Percentiles rank a stretch among this genome's conserved stretches.
phyloP scores from a whole-genome alignment of 2,888 invertebrate genomes.

The Lasioglossum pauxillum region DNA sequence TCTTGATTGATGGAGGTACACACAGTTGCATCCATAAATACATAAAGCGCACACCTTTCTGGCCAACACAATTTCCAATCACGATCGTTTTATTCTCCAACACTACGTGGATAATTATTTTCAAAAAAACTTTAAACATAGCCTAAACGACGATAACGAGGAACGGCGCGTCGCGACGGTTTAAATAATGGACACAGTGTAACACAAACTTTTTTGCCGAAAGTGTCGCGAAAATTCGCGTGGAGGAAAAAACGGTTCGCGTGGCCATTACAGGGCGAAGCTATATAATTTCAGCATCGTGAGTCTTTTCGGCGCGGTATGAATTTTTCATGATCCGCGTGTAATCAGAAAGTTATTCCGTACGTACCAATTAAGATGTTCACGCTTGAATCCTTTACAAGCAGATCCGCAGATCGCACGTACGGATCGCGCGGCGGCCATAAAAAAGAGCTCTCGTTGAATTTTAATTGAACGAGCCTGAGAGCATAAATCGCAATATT shows the following conservation, averaged over 20 bases:
- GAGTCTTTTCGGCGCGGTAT: slow-evolving; percentile 47
- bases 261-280: slow-evolving; percentile 19
- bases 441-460: slow-evolving; percentile 46
- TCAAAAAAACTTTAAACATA: not conserved
- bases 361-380: slow-evolving; percentile 67
- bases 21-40: not conserved
- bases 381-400: slow-evolving; percentile 63
- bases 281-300: slow-evolving; percentile 28
- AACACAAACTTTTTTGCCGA: not conserved
- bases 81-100: not conserved
- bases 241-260: not conserved
- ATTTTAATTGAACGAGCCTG: slow-evolving; percentile 62
- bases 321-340: slow-evolving; percentile 68
- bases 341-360: slow-evolving; percentile 60
- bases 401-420: slow-evolving; percentile 56
- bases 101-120: not conserved
- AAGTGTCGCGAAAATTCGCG: slow-evolving; percentile 7
- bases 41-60: not conserved
- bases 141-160: not conserved
- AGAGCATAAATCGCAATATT: slow-evolving; percentile 44
- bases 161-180: not conserved
- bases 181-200: not conserved
- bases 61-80: not conserved
- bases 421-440: slow-evolving; percentile 29
- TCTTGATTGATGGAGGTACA: not conserved